A percentile compares a stretch with the other conserved stretches of the same genome.
Conservation (phyloP, 1,140 invertebrate genomes). For the Psix sp. region DNA sequence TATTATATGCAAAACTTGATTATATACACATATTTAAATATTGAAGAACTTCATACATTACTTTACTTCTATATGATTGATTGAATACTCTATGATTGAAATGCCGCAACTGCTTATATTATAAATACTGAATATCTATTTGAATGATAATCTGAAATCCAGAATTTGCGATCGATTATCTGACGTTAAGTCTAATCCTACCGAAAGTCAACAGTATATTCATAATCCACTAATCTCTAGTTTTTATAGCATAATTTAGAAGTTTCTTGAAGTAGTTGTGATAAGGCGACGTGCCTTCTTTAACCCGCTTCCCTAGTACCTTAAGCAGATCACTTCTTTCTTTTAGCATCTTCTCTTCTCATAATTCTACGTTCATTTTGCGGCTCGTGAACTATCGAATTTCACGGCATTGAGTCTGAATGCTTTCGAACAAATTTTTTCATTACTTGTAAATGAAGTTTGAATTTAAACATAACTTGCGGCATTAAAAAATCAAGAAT, state of each 20-base stretch:
- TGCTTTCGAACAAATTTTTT: constrained; percentile 36
- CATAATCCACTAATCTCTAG: constrained; percentile 75
- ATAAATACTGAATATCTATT: constrained; percentile 43
- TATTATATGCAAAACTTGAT: too few species aligned
- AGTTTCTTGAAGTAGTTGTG: constrained; percentile 65
- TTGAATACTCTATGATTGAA: constrained; percentile 7
- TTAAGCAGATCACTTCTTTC: constrained; percentile 47
- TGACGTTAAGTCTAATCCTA: constrained; percentile 62
- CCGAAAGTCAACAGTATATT: constrained; percentile 70
- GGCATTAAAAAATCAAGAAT: too few species aligned
- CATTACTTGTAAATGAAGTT: constrained; percentile 38
- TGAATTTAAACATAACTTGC: too few species aligned
- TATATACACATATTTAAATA: too few species aligned
- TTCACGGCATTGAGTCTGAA: constrained; percentile 59
- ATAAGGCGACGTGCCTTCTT: constrained; percentile 55
- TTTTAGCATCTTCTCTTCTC: constrained; percentile 43
- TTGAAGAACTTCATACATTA: too few species aligned
- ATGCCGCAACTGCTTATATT: constrained; percentile 24
- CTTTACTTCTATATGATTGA: too few species aligned
- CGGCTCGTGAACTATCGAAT: constrained; percentile 73
- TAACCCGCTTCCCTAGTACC: constrained; percentile 41
- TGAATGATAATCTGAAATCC: constrained; percentile 38
- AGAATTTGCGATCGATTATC: constrained; percentile 52
- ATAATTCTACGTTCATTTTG: constrained; percentile 72
- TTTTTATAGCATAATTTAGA: constrained; percentile 74